These are phyloP conservation scores for Taurulus bubalis DNA, from an alignment of 2,113 vertebrate species.

Conservation along the genomic window DNA sequence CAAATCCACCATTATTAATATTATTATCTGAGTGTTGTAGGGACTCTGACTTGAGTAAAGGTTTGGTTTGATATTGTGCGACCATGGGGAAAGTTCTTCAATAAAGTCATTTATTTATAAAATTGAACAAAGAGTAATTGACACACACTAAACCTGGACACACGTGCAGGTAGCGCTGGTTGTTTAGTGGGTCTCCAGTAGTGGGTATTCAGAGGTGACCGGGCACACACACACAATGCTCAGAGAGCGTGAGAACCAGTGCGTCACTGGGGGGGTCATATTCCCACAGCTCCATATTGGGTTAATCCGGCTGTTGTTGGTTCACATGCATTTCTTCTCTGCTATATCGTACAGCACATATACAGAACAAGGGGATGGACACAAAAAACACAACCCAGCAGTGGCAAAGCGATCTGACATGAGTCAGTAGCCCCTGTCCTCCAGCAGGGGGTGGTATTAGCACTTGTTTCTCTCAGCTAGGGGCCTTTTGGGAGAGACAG, in stretches of 20 bases:
- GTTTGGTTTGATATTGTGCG: neutral
- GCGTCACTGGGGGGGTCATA: neutral
- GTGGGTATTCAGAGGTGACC: neutral
- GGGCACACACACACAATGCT: conserved; percentile 1
- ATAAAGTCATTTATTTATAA: neutral
- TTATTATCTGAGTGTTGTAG: neutral
- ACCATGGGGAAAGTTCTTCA: neutral
- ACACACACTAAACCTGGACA: neutral
- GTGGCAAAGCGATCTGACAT: neutral
- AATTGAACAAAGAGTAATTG: neutral
- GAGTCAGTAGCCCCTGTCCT: conserved; percentile 4
- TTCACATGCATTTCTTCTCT: neutral
- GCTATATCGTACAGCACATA: neutral
- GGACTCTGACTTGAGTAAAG: neutral
- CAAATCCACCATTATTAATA: too few relatives aligned
- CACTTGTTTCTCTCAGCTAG: conserved; percentile 71
- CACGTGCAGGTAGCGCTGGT: neutral
- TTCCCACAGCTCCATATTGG: neutral
- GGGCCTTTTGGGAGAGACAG: conserved; percentile 75
- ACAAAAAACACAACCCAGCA: neutral
- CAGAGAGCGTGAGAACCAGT: neutral
- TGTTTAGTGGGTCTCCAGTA: neutral
- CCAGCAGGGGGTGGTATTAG: conserved; percentile 84
- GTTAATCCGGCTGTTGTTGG: neutral
- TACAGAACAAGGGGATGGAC: neutral